Conservation (phyloP, 2,113 vertebrate genomes). For the Helogale parvula region DNA sequence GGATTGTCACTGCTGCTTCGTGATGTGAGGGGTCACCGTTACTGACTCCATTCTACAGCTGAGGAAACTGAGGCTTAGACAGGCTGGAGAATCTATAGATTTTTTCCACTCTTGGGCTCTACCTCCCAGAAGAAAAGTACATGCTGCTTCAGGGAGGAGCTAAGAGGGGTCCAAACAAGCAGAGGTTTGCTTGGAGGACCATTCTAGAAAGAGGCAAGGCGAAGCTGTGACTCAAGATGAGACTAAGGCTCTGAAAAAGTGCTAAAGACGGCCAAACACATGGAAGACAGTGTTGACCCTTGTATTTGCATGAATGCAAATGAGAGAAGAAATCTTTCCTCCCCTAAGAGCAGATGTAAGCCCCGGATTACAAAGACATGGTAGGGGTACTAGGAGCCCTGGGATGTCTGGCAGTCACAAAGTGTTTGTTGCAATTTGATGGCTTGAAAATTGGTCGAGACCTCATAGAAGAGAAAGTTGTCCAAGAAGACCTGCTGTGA, state of each 20-base stretch:
- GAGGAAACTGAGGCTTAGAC: background rate
- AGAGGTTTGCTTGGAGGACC: background rate
- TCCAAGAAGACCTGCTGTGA: background rate
- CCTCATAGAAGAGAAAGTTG: background rate
- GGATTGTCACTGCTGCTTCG: background rate
- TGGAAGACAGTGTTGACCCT: background rate
- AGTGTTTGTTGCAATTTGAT: background rate
- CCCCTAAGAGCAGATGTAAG: background rate
- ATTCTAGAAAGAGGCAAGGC: background rate
- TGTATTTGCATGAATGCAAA: background rate
- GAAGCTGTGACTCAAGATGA: background rate
- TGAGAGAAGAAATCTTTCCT: accelerated
- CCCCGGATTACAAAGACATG: background rate
- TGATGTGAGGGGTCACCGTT: background rate
- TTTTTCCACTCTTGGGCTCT: background rate
- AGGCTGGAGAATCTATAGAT: background rate
- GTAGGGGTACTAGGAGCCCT: background rate
- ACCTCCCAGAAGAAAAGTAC: background rate
- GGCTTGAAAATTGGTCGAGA: background rate
- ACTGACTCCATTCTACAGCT: background rate
- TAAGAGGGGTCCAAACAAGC: background rate
- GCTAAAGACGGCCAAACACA: background rate
- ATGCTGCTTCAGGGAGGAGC: background rate
- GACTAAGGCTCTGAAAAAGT: background rate
- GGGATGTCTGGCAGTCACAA: background rate